phyloP scores from a whole-genome alignment of 2,113 vertebrate species.

The Myrmophylax atrothorax region DNA sequence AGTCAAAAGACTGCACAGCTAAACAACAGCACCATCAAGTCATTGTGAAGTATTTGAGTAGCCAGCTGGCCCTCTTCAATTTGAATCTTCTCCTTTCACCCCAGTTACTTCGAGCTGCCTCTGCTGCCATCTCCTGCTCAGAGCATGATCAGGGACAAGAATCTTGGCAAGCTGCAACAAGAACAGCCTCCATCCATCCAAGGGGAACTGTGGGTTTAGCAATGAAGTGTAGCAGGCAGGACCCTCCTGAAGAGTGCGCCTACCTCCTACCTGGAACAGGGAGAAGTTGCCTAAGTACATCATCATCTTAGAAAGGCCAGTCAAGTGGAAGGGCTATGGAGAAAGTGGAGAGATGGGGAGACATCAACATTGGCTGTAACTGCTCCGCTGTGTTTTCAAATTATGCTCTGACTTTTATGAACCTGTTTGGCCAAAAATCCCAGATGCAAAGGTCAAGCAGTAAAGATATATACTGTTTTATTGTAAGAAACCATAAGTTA shows the following conservation, averaged over 20 bases:
- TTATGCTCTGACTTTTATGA: neutral
- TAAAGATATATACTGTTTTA: neutral
- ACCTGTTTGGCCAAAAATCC: neutral
- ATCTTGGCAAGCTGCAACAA: neutral
- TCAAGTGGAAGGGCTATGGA: neutral
- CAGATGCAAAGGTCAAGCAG: neutral
- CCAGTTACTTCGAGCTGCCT: neutral
- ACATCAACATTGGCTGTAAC: neutral
- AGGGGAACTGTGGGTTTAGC: neutral
- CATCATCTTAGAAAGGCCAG: neutral
- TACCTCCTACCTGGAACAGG: neutral
- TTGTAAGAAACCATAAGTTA: neutral
- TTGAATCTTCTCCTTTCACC: neutral
- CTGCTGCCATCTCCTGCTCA: conserved; percentile 52
- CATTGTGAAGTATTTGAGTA: neutral
- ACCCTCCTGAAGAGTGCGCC: neutral
- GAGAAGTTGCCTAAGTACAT: neutral
- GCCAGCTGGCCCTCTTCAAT: neutral
- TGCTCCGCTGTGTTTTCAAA: neutral
- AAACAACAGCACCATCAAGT: neutral
- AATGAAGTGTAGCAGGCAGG: neutral
- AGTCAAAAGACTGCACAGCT: neutral
- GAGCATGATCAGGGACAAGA: neutral
- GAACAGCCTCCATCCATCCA: neutral
- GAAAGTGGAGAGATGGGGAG: neutral